These are phyloP conservation scores for Clanis bilineata DNA, from an alignment of 2,888 invertebrate species.

Conservation along the genomic window DNA sequence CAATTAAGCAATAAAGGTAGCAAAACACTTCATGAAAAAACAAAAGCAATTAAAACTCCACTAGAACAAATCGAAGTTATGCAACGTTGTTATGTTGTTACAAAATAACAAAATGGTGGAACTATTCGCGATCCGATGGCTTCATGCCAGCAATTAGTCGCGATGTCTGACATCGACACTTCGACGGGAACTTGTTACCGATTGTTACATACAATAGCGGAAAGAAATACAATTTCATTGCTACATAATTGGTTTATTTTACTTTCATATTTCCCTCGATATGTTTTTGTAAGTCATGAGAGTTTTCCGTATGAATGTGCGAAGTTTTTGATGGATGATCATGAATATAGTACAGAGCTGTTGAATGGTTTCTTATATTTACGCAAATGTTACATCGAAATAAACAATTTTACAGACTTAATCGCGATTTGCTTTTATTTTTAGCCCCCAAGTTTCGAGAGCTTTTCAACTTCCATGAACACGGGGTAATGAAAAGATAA, in stretches of 20 bases:
- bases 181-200: constrained; percentile 23
- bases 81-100: constrained; percentile 20
- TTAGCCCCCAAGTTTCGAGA: too few species aligned
- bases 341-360: too few species aligned
- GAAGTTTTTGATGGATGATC: not conserved
- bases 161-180: constrained; percentile 26
- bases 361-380: too few species aligned
- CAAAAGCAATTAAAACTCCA: constrained; percentile 7
- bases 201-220: constrained; percentile 1
- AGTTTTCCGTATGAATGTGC: not conserved
- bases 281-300: not conserved
- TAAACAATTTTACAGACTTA: too few species aligned
- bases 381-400: too few species aligned
- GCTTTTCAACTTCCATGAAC: too few species aligned
- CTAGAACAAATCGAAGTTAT: constrained; percentile 19
- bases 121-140: constrained; percentile 2
- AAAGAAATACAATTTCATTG: not conserved
- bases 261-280: constrained; percentile 5
- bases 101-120: constrained; percentile 13
- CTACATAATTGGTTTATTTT: constrained; percentile 1
- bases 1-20: not conserved
- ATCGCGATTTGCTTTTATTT: too few species aligned
- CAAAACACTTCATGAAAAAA: not conserved
- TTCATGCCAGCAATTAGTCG: constrained; percentile 31
- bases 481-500: too few species aligned